phyloP scores from a whole-genome alignment of 2,888 invertebrate species.

The Meganola albula region DNA sequence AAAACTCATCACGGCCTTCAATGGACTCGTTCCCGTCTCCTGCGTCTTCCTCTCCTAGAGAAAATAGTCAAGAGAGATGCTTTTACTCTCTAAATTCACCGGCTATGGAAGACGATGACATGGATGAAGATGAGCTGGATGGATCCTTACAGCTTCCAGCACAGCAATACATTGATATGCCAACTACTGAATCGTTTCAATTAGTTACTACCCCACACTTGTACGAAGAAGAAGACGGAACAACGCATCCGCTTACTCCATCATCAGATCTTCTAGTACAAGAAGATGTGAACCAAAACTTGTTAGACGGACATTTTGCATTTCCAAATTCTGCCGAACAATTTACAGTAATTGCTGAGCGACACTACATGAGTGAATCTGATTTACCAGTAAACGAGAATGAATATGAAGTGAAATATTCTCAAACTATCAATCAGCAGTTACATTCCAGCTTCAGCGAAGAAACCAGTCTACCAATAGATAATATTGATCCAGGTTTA shows the following conservation, averaged over 20 bases:
- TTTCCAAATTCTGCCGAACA: slow-evolving; percentile 71
- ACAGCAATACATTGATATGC: slow-evolving; percentile 79
- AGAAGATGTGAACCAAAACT: slow-evolving; percentile 68
- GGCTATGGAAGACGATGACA: slow-evolving; percentile 63
- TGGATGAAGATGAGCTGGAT: slow-evolving; percentile 67
- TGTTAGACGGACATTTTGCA: slow-evolving; percentile 71
- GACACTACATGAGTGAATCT: slow-evolving; percentile 57
- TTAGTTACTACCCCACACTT: slow-evolving; percentile 76
- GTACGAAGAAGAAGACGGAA: slow-evolving; percentile 80
- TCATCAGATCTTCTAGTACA: slow-evolving; percentile 66
- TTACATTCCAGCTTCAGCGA: slow-evolving; percentile 43
- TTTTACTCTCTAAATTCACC: slow-evolving; percentile 66
- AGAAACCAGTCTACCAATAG: slow-evolving; percentile 41
- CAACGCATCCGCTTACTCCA: slow-evolving; percentile 72
- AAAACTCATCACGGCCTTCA: slow-evolving; percentile 54
- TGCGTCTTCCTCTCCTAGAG: slow-evolving; percentile 69
- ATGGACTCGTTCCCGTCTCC: slow-evolving; percentile 73
- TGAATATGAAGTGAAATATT: slow-evolving; percentile 70
- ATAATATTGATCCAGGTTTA: slow-evolving; percentile 51
- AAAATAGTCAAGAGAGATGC: slow-evolving; percentile 74
- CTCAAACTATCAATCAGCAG: slow-evolving; percentile 57
- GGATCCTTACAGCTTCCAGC: slow-evolving; percentile 67
- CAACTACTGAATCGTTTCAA: slow-evolving; percentile 80
- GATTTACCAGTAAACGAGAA: slow-evolving; percentile 58
- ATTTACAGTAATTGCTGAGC: slow-evolving; percentile 72